Percentiles rank a stretch among this genome's conserved stretches.
phyloP scores from a whole-genome alignment of 2,888 invertebrate species.

The Ornithoptera alexandrae region DNA sequence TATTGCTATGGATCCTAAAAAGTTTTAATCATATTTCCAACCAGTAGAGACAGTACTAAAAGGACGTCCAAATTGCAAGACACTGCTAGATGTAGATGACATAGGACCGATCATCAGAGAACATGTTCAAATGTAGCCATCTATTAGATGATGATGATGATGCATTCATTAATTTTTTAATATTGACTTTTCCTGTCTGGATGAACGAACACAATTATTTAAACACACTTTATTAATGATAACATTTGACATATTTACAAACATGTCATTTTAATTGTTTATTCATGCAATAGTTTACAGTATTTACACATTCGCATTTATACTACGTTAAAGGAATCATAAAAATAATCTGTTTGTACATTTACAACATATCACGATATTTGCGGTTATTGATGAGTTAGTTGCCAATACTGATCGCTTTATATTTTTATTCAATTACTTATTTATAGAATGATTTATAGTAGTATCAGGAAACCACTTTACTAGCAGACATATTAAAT shows the following conservation, averaged over 20 bases:
- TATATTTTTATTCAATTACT: slow-evolving; percentile 18
- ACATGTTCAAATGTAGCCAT: too few relatives aligned
- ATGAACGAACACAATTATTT: neutral
- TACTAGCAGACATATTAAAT: slow-evolving; percentile 4
- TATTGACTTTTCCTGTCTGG: neutral
- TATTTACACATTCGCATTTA: neutral
- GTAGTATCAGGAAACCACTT: slow-evolving; percentile 8
- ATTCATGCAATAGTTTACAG: neutral
- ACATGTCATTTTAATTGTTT: slow-evolving; percentile 3
- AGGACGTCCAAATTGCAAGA: too few relatives aligned
- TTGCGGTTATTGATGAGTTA: slow-evolving; percentile 20
- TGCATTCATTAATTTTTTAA: neutral
- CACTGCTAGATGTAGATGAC: too few relatives aligned
- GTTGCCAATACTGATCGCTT: slow-evolving; percentile 21
- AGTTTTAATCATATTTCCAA: too few relatives aligned
- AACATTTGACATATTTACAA: slow-evolving; percentile 11
- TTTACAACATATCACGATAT: slow-evolving; percentile 14
- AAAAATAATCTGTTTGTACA: neutral
- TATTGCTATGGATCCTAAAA: too few relatives aligned
- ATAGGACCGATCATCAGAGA: too few relatives aligned
- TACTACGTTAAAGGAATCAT: neutral
- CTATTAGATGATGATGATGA: too few relatives aligned
- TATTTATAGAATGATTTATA: slow-evolving; percentile 29
- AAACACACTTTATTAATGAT: slow-evolving; percentile 1
- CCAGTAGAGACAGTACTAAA: too few relatives aligned